Conservation (phyloP, 2,888 invertebrate genomes). For the Cataglyphis rosenhaueri region DNA sequence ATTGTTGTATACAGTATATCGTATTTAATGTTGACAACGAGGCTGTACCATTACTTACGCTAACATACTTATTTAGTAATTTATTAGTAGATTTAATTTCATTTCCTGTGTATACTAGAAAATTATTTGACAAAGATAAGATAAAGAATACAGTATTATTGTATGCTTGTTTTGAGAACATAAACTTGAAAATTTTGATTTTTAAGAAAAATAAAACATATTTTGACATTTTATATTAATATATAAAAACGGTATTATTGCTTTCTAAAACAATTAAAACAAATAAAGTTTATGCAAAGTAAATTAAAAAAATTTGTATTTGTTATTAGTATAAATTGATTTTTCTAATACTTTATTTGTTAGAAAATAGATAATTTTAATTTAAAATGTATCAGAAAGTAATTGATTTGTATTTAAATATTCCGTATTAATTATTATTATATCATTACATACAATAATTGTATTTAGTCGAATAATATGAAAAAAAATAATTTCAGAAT, state of each 20-base stretch:
- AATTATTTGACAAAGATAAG: background rate
- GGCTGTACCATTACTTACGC: slow-evolving; percentile 35
- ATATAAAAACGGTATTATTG: background rate
- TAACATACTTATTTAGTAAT: slow-evolving; percentile 31
- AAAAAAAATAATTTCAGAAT: background rate
- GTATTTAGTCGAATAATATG: too few species aligned
- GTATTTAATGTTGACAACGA: slow-evolving; percentile 18
- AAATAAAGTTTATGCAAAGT: background rate
- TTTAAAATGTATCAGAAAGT: too few species aligned
- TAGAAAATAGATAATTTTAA: too few species aligned
- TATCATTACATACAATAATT: too few species aligned
- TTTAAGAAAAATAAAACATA: background rate
- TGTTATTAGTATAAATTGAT: too few species aligned
- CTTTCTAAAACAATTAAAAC: background rate
- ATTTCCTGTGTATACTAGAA: too few species aligned
- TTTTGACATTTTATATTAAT: background rate
- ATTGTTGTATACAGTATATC: background rate
- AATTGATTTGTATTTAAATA: too few species aligned
- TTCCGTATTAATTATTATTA: too few species aligned
- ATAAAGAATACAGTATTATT: background rate
- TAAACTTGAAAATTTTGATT: background rate
- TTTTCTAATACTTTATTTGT: too few species aligned
- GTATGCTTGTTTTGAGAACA: background rate
- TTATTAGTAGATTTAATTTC: background rate
- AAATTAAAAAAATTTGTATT: background rate